These are phyloP conservation scores for Gambusia holbrooki DNA, from an alignment of 2,113 vertebrate genomes.

Conservation along the genomic window DNA sequence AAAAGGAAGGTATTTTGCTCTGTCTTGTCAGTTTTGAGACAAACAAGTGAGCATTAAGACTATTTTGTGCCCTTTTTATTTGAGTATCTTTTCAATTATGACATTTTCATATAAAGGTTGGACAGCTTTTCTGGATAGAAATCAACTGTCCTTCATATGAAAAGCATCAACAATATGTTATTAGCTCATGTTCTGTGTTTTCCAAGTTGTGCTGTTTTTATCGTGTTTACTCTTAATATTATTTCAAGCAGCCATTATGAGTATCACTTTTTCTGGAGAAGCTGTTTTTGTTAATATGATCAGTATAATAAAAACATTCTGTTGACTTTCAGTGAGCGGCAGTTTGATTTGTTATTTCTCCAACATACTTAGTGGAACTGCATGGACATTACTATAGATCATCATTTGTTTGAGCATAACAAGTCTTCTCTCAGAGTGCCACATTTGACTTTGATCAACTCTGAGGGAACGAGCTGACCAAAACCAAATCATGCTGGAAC, in stretches of 20 bases:
- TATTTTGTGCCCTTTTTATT: neutral
- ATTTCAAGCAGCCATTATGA: slow-evolving; percentile 3
- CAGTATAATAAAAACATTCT: neutral
- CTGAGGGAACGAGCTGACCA: neutral
- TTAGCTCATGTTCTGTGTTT: neutral
- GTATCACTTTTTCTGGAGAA: neutral
- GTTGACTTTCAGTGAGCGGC: neutral
- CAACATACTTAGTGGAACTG: neutral
- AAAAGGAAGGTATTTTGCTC: neutral
- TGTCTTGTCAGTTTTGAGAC: neutral
- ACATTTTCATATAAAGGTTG: neutral
- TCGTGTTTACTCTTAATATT: slow-evolving; percentile 23
- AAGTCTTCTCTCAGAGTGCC: neutral
- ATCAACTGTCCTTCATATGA: neutral
- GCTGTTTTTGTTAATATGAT: neutral
- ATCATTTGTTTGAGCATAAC: neutral
- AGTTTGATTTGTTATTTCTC: neutral
- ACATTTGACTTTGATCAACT: neutral
- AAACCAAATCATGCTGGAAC: slow-evolving; percentile 26
- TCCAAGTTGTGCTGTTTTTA: neutral
- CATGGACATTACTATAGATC: neutral
- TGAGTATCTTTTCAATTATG: neutral
- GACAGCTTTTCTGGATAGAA: neutral
- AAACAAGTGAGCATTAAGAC: neutral
- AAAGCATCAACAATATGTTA: neutral